Percentiles rank a stretch among this genome's conserved stretches.
These are phyloP conservation scores for Pantelozetes paolii DNA, from an alignment of 2,888 invertebrate genomes.

Conservation along the genomic window DNA sequence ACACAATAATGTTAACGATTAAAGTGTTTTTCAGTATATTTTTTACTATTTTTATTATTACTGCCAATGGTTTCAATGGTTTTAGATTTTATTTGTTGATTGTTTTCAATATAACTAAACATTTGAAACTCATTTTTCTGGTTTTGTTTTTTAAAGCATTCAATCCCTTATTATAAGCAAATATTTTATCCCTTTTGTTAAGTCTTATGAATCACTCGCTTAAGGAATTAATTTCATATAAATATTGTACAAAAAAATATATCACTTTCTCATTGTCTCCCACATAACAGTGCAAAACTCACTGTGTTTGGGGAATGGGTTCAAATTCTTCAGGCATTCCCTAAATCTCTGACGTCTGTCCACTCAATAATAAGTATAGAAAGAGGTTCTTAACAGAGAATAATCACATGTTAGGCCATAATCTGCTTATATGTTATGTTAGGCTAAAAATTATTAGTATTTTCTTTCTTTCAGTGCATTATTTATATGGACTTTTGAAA, in stretches of 20 bases:
- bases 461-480: background rate
- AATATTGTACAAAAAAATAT: background rate
- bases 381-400: background rate
- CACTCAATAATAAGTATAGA: background rate
- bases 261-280: conserved; percentile 13
- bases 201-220: too few relatives aligned
- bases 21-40: background rate
- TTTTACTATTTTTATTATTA: background rate
- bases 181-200: too few relatives aligned
- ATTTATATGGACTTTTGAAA: background rate
- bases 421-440: conserved; percentile 35
- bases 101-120: background rate
- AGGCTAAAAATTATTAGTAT: conserved; percentile 3
- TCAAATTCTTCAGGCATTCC: conserved; percentile 11
- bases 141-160: background rate
- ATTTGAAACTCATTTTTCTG: background rate
- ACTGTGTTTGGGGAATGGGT: too few relatives aligned
- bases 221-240: too few relatives aligned
- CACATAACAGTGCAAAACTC: background rate
- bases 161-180: too few relatives aligned
- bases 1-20: background rate
- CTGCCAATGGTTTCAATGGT: background rate
- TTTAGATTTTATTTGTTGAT: background rate
- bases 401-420: conserved; percentile 32
- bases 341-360: conserved; percentile 34